Percentiles rank a stretch among this genome's conserved stretches.
Conservation (phyloP, 2,888 invertebrate species). For the Orchesellides sinensis region DNA sequence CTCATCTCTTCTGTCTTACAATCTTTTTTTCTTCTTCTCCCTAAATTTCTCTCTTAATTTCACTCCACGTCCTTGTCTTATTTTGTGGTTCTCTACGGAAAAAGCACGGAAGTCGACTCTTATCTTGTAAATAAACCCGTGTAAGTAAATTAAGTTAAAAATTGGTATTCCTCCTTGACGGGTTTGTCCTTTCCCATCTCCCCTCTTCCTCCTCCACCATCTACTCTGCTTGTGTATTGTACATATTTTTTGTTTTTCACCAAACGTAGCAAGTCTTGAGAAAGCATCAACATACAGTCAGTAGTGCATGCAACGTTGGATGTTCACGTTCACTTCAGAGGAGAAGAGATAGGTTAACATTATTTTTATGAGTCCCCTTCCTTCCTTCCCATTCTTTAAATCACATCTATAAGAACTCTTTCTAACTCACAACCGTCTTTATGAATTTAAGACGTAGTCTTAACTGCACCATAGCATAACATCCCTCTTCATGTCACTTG, state of each 20-base stretch:
- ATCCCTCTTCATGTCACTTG: constrained; percentile 17
- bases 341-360: too few species aligned
- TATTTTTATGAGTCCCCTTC: too few species aligned
- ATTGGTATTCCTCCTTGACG: constrained; percentile 44
- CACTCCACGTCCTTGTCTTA: constrained; percentile 2
- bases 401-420: too few species aligned
- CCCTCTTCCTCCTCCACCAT: not conserved
- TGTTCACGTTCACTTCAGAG: too few species aligned
- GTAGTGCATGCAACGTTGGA: too few species aligned
- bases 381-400: too few species aligned
- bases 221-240: too few species aligned
- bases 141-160: constrained; percentile 65
- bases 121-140: constrained; percentile 63
- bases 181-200: constrained; percentile 48
- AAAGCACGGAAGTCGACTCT: constrained; percentile 55
- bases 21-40: constrained; percentile 1
- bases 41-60: not conserved
- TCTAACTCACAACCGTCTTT: too few species aligned
- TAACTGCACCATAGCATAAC: not conserved
- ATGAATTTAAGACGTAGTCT: too few species aligned
- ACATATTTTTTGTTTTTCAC: not conserved
- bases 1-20: constrained; percentile 22
- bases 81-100: constrained; percentile 32
- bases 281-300: too few species aligned
- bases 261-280: too few species aligned